Percentiles rank a stretch among this genome's conserved stretches.
phyloP scores from a whole-genome alignment of 2,113 vertebrate genomes.

The Laticauda colubrina region DNA sequence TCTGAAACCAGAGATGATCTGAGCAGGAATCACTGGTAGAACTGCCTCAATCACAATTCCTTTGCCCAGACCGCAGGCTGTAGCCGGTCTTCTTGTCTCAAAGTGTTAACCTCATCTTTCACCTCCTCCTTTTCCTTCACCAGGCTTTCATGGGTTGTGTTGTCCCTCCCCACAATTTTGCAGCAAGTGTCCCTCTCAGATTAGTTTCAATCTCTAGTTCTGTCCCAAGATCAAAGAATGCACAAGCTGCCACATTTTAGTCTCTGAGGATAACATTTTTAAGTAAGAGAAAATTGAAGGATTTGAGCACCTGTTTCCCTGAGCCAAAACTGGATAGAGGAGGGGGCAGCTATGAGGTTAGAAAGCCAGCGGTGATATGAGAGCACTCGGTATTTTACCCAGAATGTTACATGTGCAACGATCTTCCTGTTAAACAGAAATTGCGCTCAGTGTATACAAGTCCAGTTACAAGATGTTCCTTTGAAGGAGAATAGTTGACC shows the following conservation, averaged over 20 bases:
- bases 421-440: neutral
- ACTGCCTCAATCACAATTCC: conserved; percentile 1
- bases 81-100: neutral
- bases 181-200: neutral
- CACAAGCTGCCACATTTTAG: neutral
- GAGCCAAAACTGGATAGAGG: neutral
- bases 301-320: neutral
- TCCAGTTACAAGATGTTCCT: neutral
- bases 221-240: neutral
- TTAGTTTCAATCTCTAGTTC: neutral
- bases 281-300: neutral
- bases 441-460: neutral
- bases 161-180: neutral
- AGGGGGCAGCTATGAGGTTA: neutral
- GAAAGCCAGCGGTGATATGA: neutral
- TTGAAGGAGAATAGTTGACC: neutral
- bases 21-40: conserved; percentile 1
- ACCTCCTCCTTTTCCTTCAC: neutral
- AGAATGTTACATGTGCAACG: neutral
- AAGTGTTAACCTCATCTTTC: neutral
- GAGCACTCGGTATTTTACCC: neutral
- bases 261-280: neutral
- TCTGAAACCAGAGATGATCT: conserved; percentile 4
- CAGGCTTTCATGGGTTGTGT: too few relatives aligned
- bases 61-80: neutral